Evolutionary conservation across 2,797 vertebrate genomes (phyloP).

Genomic region (Gobio occitaniae): DNA sequence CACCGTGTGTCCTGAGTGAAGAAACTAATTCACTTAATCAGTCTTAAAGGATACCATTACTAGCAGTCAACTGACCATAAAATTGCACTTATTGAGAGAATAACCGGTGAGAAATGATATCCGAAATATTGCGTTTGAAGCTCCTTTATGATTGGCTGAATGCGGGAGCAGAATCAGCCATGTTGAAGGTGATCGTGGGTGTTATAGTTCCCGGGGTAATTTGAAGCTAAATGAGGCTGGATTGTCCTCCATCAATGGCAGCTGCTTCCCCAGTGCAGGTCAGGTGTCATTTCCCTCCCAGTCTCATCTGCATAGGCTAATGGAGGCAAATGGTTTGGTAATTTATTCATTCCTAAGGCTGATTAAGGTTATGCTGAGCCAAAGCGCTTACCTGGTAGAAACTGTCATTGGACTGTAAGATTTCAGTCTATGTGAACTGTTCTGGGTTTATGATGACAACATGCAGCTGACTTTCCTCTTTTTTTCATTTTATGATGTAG

Average conservation of each 20-base stretch:
- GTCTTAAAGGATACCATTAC: conserved; percentile 46
- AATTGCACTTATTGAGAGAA: conserved; percentile 41
- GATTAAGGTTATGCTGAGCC: conserved; percentile 51
- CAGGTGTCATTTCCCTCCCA: conserved; percentile 46
- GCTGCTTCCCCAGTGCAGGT: conserved; percentile 55
- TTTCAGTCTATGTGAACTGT: conserved; percentile 11
- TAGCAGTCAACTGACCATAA: conserved; percentile 44
- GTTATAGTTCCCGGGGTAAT: conserved; percentile 39
- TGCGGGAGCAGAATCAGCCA: conserved; percentile 12
- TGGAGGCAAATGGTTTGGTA: conserved; percentile 57
- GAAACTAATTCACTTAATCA: conserved; percentile 44
- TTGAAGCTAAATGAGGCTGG: conserved; percentile 55
- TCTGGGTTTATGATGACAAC: neutral
- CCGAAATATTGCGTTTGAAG: conserved; percentile 13
- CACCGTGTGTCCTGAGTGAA: conserved; percentile 30
- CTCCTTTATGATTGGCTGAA: conserved; percentile 40
- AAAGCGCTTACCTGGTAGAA: conserved; percentile 46
- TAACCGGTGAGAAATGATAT: conserved; percentile 15
- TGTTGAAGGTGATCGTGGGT: conserved; percentile 34
- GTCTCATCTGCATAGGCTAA: conserved; percentile 63
- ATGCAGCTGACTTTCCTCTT: neutral
- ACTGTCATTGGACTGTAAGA: conserved; percentile 11
- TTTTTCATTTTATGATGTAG: conserved; percentile 1
- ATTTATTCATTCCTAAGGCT: conserved; percentile 58
- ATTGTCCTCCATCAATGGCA: conserved; percentile 57